phyloP scores from a whole-genome alignment of 2,113 vertebrate genomes.

The Cinclus cinclus region DNA sequence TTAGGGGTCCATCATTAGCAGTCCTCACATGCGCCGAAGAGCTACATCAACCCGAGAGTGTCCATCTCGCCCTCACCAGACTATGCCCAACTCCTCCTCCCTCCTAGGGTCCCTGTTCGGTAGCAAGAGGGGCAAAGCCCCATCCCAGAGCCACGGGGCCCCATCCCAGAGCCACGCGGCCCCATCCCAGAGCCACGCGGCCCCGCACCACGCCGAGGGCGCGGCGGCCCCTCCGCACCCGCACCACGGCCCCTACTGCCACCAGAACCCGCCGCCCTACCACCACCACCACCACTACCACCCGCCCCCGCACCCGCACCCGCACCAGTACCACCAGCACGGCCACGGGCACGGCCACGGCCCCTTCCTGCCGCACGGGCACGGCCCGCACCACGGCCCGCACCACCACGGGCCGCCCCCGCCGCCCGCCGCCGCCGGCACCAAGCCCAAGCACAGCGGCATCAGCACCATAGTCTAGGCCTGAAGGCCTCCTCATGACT shows the following conservation, averaged over 20 bases:
- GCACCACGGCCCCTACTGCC: slow-evolving; percentile 78
- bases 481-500: too few relatives aligned
- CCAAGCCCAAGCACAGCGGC: slow-evolving; percentile 94
- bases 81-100: slow-evolving; percentile 91
- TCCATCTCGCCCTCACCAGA: slow-evolving; percentile 88
- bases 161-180: slow-evolving; percentile 79
- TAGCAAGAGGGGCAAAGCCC: slow-evolving; percentile 85
- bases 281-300: slow-evolving; percentile 96
- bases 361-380: slow-evolving; percentile 76
- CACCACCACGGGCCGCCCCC: slow-evolving; percentile 85
- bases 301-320: slow-evolving; percentile 85
- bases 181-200: slow-evolving; percentile 77
- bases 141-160: slow-evolving; percentile 78
- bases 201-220: slow-evolving; percentile 49
- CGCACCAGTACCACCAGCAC: slow-evolving; percentile 82
- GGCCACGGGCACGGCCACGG: slow-evolving; percentile 76
- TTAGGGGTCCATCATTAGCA: slow-evolving; percentile 99
- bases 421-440: slow-evolving; percentile 77
- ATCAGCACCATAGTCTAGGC: slow-evolving; percentile 94
- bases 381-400: slow-evolving; percentile 72
- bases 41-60: slow-evolving; percentile 90
- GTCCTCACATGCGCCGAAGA: slow-evolving; percentile 91
- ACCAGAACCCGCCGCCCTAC: slow-evolving; percentile 90
- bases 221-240: slow-evolving; percentile 71
- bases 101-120: slow-evolving; percentile 93